A percentile compares a stretch with the other conserved stretches of the same genome.
Evolutionary conservation across 2,113 vertebrate species (phyloP).

Genomic region (Pelecanus crispus): DNA sequence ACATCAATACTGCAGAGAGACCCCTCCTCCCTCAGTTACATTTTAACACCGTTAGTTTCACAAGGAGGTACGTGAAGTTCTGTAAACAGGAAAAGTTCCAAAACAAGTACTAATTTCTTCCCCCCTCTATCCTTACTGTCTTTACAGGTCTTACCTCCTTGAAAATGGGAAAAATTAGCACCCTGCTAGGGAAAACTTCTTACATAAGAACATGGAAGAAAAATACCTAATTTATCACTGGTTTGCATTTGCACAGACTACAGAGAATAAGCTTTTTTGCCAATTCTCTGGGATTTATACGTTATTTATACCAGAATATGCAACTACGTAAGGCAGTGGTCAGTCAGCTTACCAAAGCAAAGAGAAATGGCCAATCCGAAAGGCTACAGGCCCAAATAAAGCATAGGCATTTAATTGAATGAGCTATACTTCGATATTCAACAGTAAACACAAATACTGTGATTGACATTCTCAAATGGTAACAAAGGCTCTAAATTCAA

Average conservation of each 20-base stretch:
- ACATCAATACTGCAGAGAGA: not conserved
- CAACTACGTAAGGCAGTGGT: not conserved
- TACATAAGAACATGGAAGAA: not conserved
- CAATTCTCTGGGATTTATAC: not conserved
- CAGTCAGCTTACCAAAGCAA: not conserved
- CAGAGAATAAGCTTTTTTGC: not conserved
- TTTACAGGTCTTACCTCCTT: not conserved
- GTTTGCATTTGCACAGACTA: not conserved
- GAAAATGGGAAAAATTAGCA: not conserved
- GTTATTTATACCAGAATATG: not conserved
- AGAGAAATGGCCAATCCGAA: not conserved
- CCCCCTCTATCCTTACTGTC: not conserved
- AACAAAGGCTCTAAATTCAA: not conserved
- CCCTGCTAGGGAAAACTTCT: not conserved
- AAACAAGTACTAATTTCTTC: rapidly evolving
- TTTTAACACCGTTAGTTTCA: not conserved
- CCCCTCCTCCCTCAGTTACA: not conserved
- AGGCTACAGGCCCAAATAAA: not conserved
- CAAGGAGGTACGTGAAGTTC: not conserved
- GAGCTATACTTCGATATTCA: not conserved
- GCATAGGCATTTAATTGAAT: not conserved
- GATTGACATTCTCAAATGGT: not conserved
- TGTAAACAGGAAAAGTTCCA: not conserved
- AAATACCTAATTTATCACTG: not conserved
- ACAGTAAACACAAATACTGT: not conserved